Evolutionary conservation across 2,888 invertebrate species (phyloP), one percentile per base, ranked within the genome.

Genomic region (Dolichopus griseipennis): DNA sequence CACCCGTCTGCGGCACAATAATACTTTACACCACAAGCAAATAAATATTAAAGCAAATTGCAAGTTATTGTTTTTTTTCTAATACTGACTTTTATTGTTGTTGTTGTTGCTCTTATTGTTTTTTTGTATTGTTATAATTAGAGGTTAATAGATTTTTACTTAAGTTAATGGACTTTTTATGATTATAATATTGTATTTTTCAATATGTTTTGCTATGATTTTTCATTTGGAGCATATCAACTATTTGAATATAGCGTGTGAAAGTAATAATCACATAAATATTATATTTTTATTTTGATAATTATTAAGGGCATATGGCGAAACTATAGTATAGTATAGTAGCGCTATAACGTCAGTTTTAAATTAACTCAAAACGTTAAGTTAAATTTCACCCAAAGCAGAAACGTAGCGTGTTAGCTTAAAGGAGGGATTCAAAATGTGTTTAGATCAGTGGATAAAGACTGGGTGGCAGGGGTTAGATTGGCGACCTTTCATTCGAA

Each of bases 131-230:
- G 15, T n/a, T 18, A 5, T 52, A 52, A 18, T 52, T 6, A 52
- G 18, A 52, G 52, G 52, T 52, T 52, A 52, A 52, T 52, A 52
- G 52, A 52, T 52, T 52, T 52, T 52, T 52, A 52, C 52, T 52
- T 52, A 15, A 52, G 52, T 52, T 52, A 52, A 52, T 52, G 52
- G 52, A 52, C 52, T 52, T 52, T n/a, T 18, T 52, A 52, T 52
- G 1, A 6, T 41, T 41, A 27, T 27, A 37, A 37, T 52, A 52
- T 52, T 18, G 18, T 52, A 18, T 18, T 18, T 52, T 52, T 52
- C n/a, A n/a, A n/a, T 43, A 10, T 43, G 34, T 34, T n/a, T 37
- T 37, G 5, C 8, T 37, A 37, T 52, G 15, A 18, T 52, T 52
- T 52, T 52, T 52, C 18, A 12, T 41, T 41, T 52, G 52, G 52